Conservation (phyloP, 2,797 vertebrate genomes). For the Tragelaphus oryx region DNA sequence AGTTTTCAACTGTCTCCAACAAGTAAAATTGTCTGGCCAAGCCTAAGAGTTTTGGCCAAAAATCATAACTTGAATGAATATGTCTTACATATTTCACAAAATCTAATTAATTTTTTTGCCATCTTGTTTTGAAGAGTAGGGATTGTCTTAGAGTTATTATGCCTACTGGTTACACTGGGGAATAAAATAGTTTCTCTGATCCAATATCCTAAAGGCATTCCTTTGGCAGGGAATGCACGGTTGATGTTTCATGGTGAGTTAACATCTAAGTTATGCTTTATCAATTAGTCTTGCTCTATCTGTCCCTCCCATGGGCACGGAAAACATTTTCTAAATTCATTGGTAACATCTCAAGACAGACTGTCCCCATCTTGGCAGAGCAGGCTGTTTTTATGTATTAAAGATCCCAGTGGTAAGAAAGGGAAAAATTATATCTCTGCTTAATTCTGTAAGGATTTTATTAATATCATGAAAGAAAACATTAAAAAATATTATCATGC, state of each 20-base stretch:
- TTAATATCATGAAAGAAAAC: neutral
- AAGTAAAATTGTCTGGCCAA: neutral
- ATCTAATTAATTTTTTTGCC: slow-evolving; percentile 34
- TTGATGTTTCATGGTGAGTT: slow-evolving; percentile 38
- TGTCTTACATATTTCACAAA: slow-evolving; percentile 26
- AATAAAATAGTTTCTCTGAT: slow-evolving; percentile 51
- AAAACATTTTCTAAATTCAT: slow-evolving; percentile 19
- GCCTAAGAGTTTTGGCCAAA: neutral
- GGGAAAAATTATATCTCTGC: neutral
- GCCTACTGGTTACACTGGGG: slow-evolving; percentile 26
- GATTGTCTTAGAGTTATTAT: neutral
- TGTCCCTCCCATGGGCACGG: neutral
- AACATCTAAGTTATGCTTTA: slow-evolving; percentile 46
- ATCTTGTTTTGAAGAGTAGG: slow-evolving; percentile 30
- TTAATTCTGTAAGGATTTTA: neutral
- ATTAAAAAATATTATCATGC: neutral
- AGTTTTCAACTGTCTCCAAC: slow-evolving; percentile 19
- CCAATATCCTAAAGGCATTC: neutral
- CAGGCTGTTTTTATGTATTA: neutral
- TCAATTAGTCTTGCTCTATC: slow-evolving; percentile 17
- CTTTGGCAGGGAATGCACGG: slow-evolving; percentile 33
- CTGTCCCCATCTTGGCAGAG: neutral
- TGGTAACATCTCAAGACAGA: slow-evolving; percentile 23
- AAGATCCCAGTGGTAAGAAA: neutral
- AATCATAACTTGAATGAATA: neutral